Percentiles rank a stretch among this genome's conserved stretches.
These are phyloP conservation scores for Lasaia peninsularis DNA, from an alignment of 1,140 invertebrate genomes.

Conservation along the genomic window DNA sequence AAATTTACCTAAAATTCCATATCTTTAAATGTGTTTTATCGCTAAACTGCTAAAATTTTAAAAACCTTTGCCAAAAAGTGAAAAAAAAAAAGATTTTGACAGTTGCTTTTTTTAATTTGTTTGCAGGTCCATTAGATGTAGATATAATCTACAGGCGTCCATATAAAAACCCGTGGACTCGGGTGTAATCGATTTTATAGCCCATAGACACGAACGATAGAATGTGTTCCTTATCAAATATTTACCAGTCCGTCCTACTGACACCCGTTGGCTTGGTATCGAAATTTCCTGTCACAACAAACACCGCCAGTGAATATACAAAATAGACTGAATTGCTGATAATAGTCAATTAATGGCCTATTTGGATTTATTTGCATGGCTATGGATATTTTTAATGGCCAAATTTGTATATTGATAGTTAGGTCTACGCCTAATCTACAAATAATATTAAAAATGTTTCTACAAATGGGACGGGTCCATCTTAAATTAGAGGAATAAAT, in stretches of 20 bases:
- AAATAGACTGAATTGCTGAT: not conserved
- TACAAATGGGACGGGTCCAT: too few species aligned
- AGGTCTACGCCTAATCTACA: too few species aligned
- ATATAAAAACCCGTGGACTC: slow-evolving; percentile 29
- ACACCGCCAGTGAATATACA: not conserved
- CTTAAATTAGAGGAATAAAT: too few species aligned
- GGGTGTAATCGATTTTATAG: slow-evolving; percentile 43
- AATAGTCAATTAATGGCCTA: not conserved
- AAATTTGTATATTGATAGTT: too few species aligned
- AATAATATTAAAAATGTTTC: too few species aligned
- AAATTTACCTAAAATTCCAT: too few species aligned
- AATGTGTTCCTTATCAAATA: slow-evolving; percentile 53
- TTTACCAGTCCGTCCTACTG: slow-evolving; percentile 40
- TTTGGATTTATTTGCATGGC: too few species aligned
- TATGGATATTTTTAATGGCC: too few species aligned
- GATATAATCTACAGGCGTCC: slow-evolving; percentile 17
- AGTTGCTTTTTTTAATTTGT: slow-evolving; percentile 11
- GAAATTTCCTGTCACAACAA: slow-evolving; percentile 11
- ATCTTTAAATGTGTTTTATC: too few species aligned
- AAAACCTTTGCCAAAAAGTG: too few species aligned
- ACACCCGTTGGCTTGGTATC: slow-evolving; percentile 25
- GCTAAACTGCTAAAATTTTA: too few species aligned
- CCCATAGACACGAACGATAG: slow-evolving; percentile 30
- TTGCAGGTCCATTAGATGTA: slow-evolving; percentile 20
- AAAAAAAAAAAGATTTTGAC: too few species aligned